Conservation (phyloP, 37 sponge, comb jelly and placozoan species). For the Oopsacas minuta region DNA sequence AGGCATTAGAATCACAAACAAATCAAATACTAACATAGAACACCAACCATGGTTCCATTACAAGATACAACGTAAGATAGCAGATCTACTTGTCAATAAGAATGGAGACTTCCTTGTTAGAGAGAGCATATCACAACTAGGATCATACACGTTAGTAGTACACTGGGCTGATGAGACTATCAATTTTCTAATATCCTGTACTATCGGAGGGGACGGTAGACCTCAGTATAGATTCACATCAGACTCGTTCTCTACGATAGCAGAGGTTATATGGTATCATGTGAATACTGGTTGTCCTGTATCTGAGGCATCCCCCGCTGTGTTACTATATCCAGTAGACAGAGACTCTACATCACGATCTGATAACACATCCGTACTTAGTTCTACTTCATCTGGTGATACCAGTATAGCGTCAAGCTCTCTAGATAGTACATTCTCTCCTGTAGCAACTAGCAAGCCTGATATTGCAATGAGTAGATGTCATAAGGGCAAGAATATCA, state of each 20-base stretch:
- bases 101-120: slow-evolving; percentile 13
- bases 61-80: neutral
- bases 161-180: neutral
- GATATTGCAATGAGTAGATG: neutral
- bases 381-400: too few species aligned
- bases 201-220: neutral
- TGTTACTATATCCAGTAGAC: neutral
- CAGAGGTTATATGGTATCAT: neutral
- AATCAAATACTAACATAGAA: neutral
- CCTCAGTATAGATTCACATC: neutral
- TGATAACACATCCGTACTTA: too few species aligned
- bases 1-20: neutral
- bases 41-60: neutral
- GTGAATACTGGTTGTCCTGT: neutral
- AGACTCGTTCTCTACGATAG: neutral
- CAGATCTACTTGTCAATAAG: neutral
- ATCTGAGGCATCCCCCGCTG: neutral
- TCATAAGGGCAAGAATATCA: neutral
- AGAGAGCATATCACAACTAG: slow-evolving; percentile 6
- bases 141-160: neutral
- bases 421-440: neutral
- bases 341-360: neutral
- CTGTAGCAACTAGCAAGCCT: neutral
- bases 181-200: neutral
- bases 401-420: neutral